phyloP scores from a whole-genome alignment of 2,113 vertebrate species.

The Emydocephalus ijimae region DNA sequence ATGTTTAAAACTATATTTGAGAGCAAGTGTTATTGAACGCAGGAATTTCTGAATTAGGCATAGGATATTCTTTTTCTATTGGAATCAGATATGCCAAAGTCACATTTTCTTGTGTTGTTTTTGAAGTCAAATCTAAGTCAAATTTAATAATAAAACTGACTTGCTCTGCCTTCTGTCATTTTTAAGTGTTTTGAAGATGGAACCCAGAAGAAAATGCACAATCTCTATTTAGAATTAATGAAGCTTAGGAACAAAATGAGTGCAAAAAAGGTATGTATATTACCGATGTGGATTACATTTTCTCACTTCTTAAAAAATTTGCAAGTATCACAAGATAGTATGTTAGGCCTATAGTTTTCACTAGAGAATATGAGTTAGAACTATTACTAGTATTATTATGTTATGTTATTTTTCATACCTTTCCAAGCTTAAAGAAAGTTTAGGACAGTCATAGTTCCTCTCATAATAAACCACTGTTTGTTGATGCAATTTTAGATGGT shows the following conservation, averaged over 20 bases:
- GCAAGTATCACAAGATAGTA: neutral
- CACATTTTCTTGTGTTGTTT: neutral
- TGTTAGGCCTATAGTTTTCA: neutral
- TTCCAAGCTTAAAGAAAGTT: neutral
- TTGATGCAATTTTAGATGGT: constrained; percentile 49
- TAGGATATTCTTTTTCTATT: too few relatives aligned
- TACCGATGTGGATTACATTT: neutral
- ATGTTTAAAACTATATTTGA: neutral
- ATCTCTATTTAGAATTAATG: constrained; percentile 84
- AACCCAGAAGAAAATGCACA: constrained; percentile 84
- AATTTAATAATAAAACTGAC: neutral
- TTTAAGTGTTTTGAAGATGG: constrained; percentile 84
- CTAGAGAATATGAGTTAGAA: neutral
- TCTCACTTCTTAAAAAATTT: neutral
- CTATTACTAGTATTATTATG: neutral
- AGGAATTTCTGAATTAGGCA: neutral
- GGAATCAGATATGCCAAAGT: neutral
- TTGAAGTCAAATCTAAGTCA: neutral
- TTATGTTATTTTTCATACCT: neutral
- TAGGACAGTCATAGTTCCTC: neutral
- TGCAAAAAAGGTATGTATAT: constrained; percentile 73
- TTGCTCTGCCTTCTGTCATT: neutral
- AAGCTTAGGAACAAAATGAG: constrained; percentile 84
- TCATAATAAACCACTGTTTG: neutral
- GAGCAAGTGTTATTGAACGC: neutral